A percentile compares a stretch with the other conserved stretches of the same genome.
Conservation (phyloP, 2,797 vertebrate species). For the Coreius guichenoti region DNA sequence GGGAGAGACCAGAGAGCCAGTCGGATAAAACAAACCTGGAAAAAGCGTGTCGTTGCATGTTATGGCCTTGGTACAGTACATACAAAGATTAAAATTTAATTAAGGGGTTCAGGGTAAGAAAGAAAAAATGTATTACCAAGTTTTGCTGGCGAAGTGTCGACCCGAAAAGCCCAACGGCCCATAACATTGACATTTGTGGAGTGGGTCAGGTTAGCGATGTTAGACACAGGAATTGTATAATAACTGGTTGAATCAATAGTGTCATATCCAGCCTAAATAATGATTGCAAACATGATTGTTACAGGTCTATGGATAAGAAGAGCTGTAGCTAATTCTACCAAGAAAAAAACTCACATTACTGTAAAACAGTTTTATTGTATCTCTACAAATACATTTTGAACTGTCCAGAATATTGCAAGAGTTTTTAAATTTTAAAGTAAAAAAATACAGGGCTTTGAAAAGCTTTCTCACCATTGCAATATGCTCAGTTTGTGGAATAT, state of each 20-base stretch:
- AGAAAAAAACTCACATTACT: neutral
- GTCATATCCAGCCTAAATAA: constrained; percentile 27
- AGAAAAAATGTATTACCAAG: neutral
- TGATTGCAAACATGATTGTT: neutral
- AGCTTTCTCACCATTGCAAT: neutral
- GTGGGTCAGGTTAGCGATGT: neutral
- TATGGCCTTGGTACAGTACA: neutral
- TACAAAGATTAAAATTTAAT: neutral
- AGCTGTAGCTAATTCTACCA: neutral
- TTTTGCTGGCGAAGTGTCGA: neutral
- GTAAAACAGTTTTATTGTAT: neutral
- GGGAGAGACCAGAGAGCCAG: fast-evolving
- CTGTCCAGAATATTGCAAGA: neutral
- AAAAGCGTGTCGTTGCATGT: neutral
- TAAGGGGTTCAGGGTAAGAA: too few species aligned
- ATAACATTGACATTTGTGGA: constrained; percentile 3
- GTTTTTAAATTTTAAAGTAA: neutral
- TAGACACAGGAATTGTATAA: neutral
- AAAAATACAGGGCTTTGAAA: neutral
- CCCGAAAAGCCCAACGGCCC: constrained; percentile 7
- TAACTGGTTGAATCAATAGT: neutral
- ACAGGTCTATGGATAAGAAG: neutral
- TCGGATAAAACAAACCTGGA: constrained; percentile 2
- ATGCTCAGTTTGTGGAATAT: neutral
- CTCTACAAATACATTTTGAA: neutral